Evolutionary conservation across 2,888 invertebrate species (phyloP).

Genomic region (Tiliacea citrago): DNA sequence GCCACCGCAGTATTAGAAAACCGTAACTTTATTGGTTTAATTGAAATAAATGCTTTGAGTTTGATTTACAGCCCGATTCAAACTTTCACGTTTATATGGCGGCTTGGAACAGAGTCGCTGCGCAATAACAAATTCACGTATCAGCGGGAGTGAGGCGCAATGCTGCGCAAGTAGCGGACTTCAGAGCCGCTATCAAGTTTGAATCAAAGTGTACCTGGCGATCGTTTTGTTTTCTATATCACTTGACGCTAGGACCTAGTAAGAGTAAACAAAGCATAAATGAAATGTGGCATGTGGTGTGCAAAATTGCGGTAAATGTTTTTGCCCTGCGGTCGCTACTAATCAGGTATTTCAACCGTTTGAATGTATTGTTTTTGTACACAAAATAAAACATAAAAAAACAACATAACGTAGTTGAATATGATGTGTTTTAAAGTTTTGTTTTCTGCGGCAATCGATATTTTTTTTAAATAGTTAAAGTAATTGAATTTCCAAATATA

Average conservation of each 20-base stretch:
- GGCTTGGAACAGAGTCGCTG: too few relatives aligned
- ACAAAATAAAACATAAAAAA: slow-evolving; percentile 6
- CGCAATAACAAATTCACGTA: too few relatives aligned
- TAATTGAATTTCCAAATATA: too few relatives aligned
- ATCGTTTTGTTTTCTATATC: not conserved
- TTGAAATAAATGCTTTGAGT: not conserved
- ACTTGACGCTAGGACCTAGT: not conserved
- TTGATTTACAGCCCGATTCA: not conserved
- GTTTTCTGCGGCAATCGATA: not conserved
- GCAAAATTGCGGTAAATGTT: slow-evolving; percentile 29
- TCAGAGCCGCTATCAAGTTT: too few relatives aligned
- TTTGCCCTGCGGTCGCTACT: slow-evolving; percentile 42
- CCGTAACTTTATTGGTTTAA: not conserved
- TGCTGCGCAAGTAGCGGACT: too few relatives aligned
- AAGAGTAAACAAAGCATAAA: slow-evolving; percentile 1
- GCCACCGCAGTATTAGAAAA: not conserved
- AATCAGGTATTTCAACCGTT: slow-evolving; percentile 20
- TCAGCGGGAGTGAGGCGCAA: too few relatives aligned
- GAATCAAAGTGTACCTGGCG: not conserved
- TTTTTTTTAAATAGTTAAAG: too few relatives aligned
- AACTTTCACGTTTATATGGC: too few relatives aligned
- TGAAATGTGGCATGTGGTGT: not conserved
- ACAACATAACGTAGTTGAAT: too few relatives aligned
- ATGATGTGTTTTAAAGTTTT: not conserved
- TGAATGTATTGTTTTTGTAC: slow-evolving; percentile 4